Base-by-base conservation (phyloP, 2,113 vertebrate genomes). In the Hemiprocne comata region DNA sequence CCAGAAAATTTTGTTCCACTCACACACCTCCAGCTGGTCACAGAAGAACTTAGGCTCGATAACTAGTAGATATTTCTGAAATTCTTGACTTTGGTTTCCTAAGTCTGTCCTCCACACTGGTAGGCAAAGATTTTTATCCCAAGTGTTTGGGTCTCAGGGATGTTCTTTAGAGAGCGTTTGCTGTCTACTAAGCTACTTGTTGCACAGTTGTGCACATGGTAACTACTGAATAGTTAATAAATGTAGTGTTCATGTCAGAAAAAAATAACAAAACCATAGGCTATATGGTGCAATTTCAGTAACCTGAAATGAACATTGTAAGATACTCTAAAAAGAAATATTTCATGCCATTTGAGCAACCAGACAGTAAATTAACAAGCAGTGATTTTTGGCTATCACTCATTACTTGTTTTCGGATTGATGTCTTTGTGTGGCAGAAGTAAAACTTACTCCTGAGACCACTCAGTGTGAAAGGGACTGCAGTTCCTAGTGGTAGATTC, bases 301-400 rank as follows among this genome's bases (percentile, higher is more conserved):
- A 76, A 93, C 42, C 72, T 89, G 84, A 87, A 93, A 38, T 73
- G 62, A 55, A 78, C 79, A 58, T 61, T 90, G 14, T 90, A 85
- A 64, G 44, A 50, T 46, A 58, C 9, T 55, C 42, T 77, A 86
- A 70, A 77, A 58, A 70, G 18, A 71, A 76, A 6, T 46, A 25
- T 53, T 87, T 86, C 24, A 20, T 60, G 33, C 17, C 33, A 55
- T 36, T 57, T 31, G 46, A 62, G 36, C 36, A 38, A 31, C 31
- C 3, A 7, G 71, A 74, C 36, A 69, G 72, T 75, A 75, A 87
- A 75, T 53, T 40, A 64, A 61, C 64, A 72, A 62, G 40, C 21
- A 84, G 21, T 64, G 44, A 28, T 71, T 94, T 86, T 60, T 74
- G 66, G 31, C 51, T 90, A 2, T 78, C 42, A 33, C 25, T 89